phyloP scores from a whole-genome alignment of 2,888 invertebrate genomes.

The Hydroisotoma schaefferi region DNA sequence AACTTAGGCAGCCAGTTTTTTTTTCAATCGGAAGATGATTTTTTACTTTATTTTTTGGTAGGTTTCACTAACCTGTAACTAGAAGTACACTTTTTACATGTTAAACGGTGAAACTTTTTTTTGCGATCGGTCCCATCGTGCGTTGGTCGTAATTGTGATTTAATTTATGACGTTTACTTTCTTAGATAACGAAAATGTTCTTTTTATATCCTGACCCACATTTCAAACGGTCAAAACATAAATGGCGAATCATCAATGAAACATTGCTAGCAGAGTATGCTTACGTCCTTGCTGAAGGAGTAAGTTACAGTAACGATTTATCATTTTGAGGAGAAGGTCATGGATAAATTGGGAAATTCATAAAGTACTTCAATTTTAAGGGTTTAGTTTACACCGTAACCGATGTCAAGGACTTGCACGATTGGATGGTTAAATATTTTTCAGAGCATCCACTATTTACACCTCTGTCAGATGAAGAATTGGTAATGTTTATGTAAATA shows the following conservation, averaged over 20 bases:
- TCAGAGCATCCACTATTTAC: conserved; percentile 84
- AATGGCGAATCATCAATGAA: conserved; percentile 96
- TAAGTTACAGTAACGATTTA: conserved; percentile 53
- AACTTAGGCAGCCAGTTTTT: no score
- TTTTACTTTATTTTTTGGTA: no score
- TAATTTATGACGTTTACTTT: conserved; percentile 46
- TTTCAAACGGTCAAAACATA: conserved; percentile 97
- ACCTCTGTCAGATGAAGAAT: conserved; percentile 66
- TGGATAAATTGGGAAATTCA: conserved; percentile 1
- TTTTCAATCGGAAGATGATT: no score
- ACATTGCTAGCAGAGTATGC: conserved; percentile 94
- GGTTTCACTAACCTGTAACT: no score
- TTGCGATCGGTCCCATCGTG: no score
- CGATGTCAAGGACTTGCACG: conserved; percentile 93
- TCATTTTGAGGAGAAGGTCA: not conserved
- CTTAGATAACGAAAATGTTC: conserved; percentile 90
- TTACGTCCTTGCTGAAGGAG: conserved; percentile 79
- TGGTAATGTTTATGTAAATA: conserved; percentile 59
- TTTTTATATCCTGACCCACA: conserved; percentile 99
- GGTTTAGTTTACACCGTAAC: conserved; percentile 93
- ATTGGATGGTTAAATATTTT: conserved; percentile 96
- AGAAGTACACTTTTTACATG: no score
- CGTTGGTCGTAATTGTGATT: no score
- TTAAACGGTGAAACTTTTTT: no score
- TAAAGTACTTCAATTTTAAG: conserved; percentile 53